Evolutionary conservation across 2,113 vertebrate species (phyloP).

Genomic region (Pycnonotus jocosus): DNA sequence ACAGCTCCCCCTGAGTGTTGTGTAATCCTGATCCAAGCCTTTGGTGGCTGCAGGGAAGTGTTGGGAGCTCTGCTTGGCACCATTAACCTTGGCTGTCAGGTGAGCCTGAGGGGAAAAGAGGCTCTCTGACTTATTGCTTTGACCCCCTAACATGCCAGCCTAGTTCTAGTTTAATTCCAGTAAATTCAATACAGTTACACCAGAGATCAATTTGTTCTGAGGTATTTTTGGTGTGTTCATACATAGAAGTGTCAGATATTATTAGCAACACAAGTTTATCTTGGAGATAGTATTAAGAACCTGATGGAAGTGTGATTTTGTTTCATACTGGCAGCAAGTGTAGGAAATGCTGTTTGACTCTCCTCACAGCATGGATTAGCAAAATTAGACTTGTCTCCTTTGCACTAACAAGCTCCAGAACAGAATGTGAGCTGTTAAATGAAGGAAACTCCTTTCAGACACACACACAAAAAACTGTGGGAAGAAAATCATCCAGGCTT

Average conservation of each 20-base stretch:
- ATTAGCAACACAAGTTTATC: constrained; percentile 44
- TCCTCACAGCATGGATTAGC: constrained; percentile 18
- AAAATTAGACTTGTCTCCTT: constrained; percentile 43
- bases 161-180: constrained; percentile 3
- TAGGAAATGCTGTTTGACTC: constrained; percentile 23
- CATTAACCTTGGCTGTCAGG: neutral
- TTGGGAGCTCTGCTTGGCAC: neutral
- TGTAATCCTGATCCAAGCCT: neutral
- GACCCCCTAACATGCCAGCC: neutral
- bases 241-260: constrained; percentile 24
- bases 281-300: constrained; percentile 44
- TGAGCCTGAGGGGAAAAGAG: neutral
- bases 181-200: constrained; percentile 9
- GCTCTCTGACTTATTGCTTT: neutral
- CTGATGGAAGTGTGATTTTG: constrained; percentile 49
- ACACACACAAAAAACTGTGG: neutral
- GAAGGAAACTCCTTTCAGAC: constrained; percentile 21
- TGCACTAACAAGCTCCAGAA: constrained; percentile 35
- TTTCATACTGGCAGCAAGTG: constrained; percentile 20
- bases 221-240: neutral
- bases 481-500: constrained; percentile 3
- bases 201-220: constrained; percentile 38
- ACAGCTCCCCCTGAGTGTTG: neutral
- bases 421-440: constrained; percentile 35
- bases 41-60: neutral